Evolutionary conservation across 2,888 invertebrate genomes (phyloP).

Genomic region (Aspidiotus rigidus): DNA sequence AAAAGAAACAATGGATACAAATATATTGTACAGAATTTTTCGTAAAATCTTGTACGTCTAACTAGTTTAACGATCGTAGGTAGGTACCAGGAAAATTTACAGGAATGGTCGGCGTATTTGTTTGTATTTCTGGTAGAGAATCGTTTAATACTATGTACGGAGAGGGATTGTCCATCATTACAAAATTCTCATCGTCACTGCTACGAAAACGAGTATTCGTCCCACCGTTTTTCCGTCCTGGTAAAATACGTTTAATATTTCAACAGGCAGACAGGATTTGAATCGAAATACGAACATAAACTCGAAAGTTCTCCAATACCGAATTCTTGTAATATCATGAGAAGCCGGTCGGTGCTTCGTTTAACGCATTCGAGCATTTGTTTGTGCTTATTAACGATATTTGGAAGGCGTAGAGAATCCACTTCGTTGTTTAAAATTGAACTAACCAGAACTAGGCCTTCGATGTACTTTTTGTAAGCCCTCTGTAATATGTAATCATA

Average conservation of each 20-base stretch:
- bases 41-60: background rate
- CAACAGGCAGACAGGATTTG: background rate
- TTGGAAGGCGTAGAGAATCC: constrained; percentile 3
- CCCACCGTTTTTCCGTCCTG: too few relatives aligned
- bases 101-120: background rate
- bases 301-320: background rate
- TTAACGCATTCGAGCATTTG: constrained; percentile 25
- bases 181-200: background rate
- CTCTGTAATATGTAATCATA: background rate
- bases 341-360: constrained; percentile 20
- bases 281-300: background rate
- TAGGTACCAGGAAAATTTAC: constrained; percentile 16
- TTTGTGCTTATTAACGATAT: constrained; percentile 15
- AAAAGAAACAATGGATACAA: background rate
- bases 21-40: background rate
- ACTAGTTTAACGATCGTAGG: background rate
- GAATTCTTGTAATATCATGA: background rate
- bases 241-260: background rate
- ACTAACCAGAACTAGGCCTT: constrained; percentile 16
- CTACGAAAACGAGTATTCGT: background rate
- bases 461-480: constrained; percentile 23
- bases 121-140: constrained; percentile 14
- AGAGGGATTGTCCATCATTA: background rate
- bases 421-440: constrained; percentile 8
- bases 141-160: constrained; percentile 12